These are phyloP conservation scores for Epizoanthus scotinus DNA, from an alignment of 92 coral and sea anemone species.

Conservation along the genomic window DNA sequence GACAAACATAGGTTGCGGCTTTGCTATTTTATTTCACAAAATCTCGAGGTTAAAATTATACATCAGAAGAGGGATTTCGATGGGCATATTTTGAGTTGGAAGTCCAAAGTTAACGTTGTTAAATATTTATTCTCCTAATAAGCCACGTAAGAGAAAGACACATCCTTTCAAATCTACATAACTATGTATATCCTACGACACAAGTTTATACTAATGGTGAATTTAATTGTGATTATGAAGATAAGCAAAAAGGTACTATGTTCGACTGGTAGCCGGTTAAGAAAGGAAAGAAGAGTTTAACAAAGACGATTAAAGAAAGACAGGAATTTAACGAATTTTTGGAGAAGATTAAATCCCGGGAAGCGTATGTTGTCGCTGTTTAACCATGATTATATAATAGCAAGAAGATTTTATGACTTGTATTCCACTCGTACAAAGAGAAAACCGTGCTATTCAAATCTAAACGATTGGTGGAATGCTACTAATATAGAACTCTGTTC, in stretches of 20 bases:
- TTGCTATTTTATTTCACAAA: neutral
- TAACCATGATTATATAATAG: no score
- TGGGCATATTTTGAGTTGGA: neutral
- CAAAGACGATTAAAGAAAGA: no score
- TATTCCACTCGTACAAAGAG: no score
- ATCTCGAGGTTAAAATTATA: neutral
- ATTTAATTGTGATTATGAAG: conserved; percentile 14
- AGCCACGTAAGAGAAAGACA: neutral
- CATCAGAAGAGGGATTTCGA: neutral
- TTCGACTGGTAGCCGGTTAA: neutral
- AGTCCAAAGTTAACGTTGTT: neutral
- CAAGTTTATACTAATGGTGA: neutral
- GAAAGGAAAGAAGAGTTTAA: neutral
- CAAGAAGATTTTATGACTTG: no score
- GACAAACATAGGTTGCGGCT: neutral
- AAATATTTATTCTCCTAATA: neutral
- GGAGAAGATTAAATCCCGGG: no score
- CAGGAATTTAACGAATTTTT: no score
- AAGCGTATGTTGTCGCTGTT: no score
- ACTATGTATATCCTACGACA: neutral
- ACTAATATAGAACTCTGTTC: no score
- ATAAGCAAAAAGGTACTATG: conserved; percentile 18
- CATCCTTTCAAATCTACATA: neutral
- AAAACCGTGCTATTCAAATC: no score
- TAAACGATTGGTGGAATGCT: no score